phyloP scores from a whole-genome alignment of 92 coral and sea anemone species.

The Actinernus sp. region DNA sequence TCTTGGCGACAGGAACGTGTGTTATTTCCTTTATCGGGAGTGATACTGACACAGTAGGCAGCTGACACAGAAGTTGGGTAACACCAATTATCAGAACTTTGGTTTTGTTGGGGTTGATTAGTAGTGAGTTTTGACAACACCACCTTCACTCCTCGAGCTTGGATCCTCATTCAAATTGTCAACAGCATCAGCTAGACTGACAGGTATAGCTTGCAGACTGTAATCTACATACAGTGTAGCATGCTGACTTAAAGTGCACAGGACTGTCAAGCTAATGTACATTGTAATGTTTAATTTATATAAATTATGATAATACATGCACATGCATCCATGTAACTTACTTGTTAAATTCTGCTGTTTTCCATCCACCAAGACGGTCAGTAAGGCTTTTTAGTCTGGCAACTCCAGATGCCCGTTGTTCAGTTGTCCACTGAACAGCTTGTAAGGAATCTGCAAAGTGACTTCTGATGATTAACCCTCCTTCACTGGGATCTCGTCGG shows the following conservation, averaged over 20 bases:
- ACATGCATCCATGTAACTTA: too few relatives aligned
- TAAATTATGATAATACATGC: too few relatives aligned
- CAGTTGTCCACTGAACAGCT: slow-evolving; percentile 18
- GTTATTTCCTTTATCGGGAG: slow-evolving; percentile 26
- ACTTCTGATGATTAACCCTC: slow-evolving; percentile 46
- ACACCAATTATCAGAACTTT: slow-evolving; percentile 18
- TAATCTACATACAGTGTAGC: too few relatives aligned
- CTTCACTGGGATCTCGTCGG: slow-evolving; percentile 43
- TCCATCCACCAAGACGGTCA: slow-evolving; percentile 31
- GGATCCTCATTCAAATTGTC: too few relatives aligned
- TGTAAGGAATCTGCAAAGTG: slow-evolving; percentile 2
- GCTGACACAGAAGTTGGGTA: slow-evolving; percentile 10
- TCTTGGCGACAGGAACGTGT: slow-evolving; percentile 23
- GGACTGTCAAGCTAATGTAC: too few relatives aligned
- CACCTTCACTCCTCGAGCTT: too few relatives aligned
- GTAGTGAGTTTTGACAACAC: slow-evolving; percentile 14
- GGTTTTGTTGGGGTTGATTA: slow-evolving; percentile 9
- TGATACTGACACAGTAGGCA: slow-evolving; percentile 13
- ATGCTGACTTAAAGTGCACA: too few relatives aligned
- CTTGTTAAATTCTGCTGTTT: slow-evolving; percentile 21
- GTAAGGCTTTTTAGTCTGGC: slow-evolving; percentile 14
- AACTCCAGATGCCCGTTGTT: slow-evolving; percentile 12
- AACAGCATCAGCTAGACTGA: too few relatives aligned
- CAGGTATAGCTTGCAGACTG: too few relatives aligned
- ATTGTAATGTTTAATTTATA: too few relatives aligned